These are phyloP conservation scores for Tursiops truncatus DNA, from an alignment of 2,113 vertebrate genomes.

Conservation along the genomic window DNA sequence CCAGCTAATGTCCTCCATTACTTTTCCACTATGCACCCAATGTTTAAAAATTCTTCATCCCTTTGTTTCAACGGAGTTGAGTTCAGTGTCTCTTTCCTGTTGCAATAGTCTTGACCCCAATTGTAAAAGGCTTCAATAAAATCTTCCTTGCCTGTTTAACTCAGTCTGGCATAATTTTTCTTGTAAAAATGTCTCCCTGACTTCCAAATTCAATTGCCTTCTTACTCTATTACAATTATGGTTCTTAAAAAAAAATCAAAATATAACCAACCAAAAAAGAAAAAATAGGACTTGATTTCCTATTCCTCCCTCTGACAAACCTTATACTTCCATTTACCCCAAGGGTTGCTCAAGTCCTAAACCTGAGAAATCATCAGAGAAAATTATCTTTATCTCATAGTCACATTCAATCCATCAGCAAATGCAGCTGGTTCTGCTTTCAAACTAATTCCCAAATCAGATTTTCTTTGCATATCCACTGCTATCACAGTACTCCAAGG, in stretches of 20 bases:
- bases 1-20: neutral
- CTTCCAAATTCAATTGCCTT: neutral
- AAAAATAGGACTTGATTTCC: neutral
- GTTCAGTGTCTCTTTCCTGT: neutral
- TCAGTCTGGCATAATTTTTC: neutral
- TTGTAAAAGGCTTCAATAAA: neutral
- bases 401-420: neutral
- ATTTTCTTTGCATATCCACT: neutral
- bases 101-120: neutral
- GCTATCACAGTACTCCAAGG: neutral
- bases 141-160: neutral
- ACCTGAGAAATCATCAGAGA: neutral
- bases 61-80: neutral
- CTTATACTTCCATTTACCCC: neutral
- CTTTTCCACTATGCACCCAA: neutral
- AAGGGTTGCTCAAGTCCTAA: neutral
- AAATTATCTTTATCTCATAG: neutral
- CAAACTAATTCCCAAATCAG: neutral
- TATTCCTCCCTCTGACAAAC: neutral
- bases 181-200: neutral
- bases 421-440: neutral
- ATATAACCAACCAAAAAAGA: neutral
- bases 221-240: neutral
- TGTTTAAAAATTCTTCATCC: neutral
- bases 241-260: neutral